Evolutionary conservation across 2,113 vertebrate species (phyloP), one percentile per base, ranked within the genome.

Genomic region (Chlorocebus sabaeus): DNA sequence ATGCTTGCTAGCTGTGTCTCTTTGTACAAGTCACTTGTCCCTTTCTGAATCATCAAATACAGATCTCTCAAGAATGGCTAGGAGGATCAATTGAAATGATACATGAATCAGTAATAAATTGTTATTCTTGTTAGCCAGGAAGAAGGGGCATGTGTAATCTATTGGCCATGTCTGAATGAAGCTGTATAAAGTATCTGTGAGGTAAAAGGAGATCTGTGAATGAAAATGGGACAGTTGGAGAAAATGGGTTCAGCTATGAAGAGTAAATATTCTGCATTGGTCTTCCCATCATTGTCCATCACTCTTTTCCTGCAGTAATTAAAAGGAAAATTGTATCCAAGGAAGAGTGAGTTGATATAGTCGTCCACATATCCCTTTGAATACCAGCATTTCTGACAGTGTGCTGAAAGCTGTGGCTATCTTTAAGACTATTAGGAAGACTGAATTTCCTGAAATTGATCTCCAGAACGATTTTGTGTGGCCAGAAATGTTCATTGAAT

Each of bases 71-170:
- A 38, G 80, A 76, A 40, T 70, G 0, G 2, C 64, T 64, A 23
- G 80, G 68, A 92, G 30, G 61, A 79, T 87, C 61, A 93, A 96
- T 10, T 92, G 32, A 93, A 90, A 85, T 76, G 80, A 87, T 55
- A 22, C 18, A 64, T 23, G 3, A 64, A 25, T 50, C 82, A 78
- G 20, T 75, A 87, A 90, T 82, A 82, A 55, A 57, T 75, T 79
- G 6, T 22, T 90, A 75, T 96, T 87, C 22, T 67, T 72, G 3
- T 95, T 64, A 38, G 32, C 4, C 45, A 38, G 57, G 50, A 75
- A 59, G 61, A 94, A 89, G 38, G 13, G 14, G 22, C 14, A n/a
- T n/a, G 30, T 70, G 20, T 48, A 93, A 83, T 92, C 23, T 81
- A 76, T 6, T 70, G 79, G n/a, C 18, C 94, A 57, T 45, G 94